Conservation (phyloP, 2,797 vertebrate genomes). For the Coendou prehensilis region DNA sequence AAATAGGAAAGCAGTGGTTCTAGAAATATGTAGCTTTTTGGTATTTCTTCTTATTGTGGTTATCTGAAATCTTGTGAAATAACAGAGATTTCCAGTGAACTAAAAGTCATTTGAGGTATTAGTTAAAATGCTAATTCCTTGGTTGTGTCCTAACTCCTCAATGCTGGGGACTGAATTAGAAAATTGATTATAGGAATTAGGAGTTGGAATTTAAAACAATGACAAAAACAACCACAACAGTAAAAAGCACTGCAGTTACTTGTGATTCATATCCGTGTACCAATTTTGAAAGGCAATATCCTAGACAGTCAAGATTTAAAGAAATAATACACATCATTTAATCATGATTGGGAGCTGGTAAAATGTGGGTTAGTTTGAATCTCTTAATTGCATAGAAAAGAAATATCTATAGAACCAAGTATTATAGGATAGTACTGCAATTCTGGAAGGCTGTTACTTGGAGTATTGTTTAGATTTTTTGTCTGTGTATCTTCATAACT, state of each 20-base stretch:
- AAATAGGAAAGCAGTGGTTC: slow-evolving; percentile 5
- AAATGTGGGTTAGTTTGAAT: background rate
- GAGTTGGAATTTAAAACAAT: slow-evolving; percentile 17
- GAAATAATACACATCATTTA: background rate
- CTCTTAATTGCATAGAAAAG: slow-evolving; percentile 54
- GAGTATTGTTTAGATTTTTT: slow-evolving; percentile 51
- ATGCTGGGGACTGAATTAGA: background rate
- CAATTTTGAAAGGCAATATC: background rate
- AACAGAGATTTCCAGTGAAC: background rate
- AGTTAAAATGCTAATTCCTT: background rate
- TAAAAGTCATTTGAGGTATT: background rate
- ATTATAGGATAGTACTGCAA: background rate
- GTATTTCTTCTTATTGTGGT: background rate
- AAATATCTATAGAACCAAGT: background rate
- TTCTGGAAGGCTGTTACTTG: background rate
- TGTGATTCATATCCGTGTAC: background rate
- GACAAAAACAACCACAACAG: background rate
- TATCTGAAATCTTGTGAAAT: slow-evolving; percentile 21
- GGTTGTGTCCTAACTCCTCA: background rate
- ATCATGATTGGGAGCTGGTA: background rate
- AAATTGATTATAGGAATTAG: background rate
- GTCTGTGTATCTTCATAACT: background rate
- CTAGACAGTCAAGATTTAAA: background rate
- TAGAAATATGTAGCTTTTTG: background rate
- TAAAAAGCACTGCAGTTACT: background rate